These are phyloP conservation scores for Heliocidaris erythrogramma DNA, from an alignment of 35 echinoderm and acorn worm genomes.

Conservation along the genomic window DNA sequence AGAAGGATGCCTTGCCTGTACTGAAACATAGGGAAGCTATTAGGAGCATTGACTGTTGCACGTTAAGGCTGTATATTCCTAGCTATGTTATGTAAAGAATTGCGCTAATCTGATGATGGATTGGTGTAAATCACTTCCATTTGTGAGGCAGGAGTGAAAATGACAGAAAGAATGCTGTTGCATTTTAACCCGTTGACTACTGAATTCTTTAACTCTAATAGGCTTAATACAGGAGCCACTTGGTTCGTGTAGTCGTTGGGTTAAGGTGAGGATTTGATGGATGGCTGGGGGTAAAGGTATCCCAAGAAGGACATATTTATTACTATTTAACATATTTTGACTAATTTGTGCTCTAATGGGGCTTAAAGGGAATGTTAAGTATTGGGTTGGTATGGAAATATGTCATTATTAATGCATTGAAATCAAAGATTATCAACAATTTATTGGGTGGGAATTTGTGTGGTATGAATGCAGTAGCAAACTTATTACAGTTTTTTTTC, in stretches of 20 bases:
- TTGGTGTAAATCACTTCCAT: constrained; percentile 29
- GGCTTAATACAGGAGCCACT: too few relatives aligned
- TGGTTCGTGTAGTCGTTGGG: too few relatives aligned
- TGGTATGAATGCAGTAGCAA: too few relatives aligned
- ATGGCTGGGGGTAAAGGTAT: not conserved
- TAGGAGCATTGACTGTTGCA: not conserved
- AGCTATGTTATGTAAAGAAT: constrained; percentile 1
- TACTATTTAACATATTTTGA: not conserved
- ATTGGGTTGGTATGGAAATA: too few relatives aligned
- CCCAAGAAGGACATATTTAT: not conserved
- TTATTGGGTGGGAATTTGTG: too few relatives aligned
- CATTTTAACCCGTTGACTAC: too few relatives aligned
- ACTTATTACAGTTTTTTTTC: too few relatives aligned
- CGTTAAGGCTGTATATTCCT: not conserved
- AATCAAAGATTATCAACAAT: too few relatives aligned
- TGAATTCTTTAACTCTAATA: too few relatives aligned
- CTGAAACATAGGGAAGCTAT: constrained; percentile 26
- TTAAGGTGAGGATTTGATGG: not conserved
- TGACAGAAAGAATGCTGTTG: not conserved
- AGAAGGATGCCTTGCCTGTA: not conserved
- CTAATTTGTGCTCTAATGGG: not conserved
- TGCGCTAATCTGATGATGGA: not conserved
- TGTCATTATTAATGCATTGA: too few relatives aligned
- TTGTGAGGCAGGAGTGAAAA: not conserved
- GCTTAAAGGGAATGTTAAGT: too few relatives aligned